Evolutionary conservation across 2,797 vertebrate species (phyloP).

Genomic region (Limnodromus scolopaceus): DNA sequence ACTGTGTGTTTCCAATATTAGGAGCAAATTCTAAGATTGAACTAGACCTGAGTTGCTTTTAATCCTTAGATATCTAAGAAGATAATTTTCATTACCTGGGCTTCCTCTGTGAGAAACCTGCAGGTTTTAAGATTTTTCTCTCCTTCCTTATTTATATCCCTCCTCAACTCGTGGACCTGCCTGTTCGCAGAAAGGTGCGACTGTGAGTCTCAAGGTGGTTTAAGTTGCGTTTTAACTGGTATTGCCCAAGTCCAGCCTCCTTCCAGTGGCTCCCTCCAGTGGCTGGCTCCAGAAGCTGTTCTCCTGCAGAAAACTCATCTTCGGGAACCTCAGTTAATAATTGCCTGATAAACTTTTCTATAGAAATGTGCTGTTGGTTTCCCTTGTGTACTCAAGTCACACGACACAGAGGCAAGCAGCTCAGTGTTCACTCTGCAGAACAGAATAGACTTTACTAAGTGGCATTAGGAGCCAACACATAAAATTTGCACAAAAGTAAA

Average conservation of each 20-base stretch:
- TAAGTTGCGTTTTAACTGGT: neutral
- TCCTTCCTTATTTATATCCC: neutral
- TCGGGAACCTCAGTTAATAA: neutral
- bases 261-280: constrained; percentile 14
- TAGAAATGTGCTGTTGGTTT: neutral
- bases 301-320: neutral
- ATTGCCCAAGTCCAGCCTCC: neutral
- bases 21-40: neutral
- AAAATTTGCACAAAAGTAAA: neutral
- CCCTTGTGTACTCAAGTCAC: neutral
- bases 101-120: neutral
- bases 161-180: neutral
- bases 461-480: neutral
- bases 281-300: neutral
- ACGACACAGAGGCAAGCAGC: neutral
- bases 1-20: neutral
- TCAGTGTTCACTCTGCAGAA: neutral
- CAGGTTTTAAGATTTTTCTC: neutral
- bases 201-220: accelerated
- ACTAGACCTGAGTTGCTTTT: neutral
- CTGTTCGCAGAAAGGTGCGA: neutral
- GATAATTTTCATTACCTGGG: neutral
- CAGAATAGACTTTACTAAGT: neutral
- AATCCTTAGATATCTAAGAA: neutral
- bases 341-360: neutral